Conservation (phyloP, 2,888 invertebrate genomes). For the Acleris cristana region DNA sequence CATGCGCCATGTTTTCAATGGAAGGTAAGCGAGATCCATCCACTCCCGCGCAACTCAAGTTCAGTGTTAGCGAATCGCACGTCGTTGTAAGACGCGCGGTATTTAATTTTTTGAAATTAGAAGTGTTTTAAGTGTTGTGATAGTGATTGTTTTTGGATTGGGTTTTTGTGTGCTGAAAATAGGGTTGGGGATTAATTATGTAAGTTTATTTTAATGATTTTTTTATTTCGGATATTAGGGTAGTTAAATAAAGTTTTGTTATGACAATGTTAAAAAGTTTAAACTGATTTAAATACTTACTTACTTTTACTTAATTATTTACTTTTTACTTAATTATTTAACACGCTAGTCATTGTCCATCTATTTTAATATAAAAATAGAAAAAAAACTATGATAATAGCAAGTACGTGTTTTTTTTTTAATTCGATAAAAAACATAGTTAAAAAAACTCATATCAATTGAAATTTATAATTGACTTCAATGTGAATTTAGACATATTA, state of each 20-base stretch:
- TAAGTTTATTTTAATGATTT: neutral
- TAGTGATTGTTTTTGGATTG: constrained; percentile 43
- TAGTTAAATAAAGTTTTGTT: too few species aligned
- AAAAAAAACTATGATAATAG: neutral
- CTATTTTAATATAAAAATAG: neutral
- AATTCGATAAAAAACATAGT: too few species aligned
- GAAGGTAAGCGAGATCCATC: constrained; percentile 60
- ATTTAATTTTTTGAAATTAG: constrained; percentile 47
- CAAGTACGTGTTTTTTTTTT: too few species aligned
- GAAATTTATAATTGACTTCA: too few species aligned
- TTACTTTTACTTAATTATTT: too few species aligned
- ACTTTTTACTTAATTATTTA: neutral
- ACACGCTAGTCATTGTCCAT: too few species aligned
- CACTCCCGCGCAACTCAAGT: constrained; percentile 66
- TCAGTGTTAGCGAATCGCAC: constrained; percentile 70
- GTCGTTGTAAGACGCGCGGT: constrained; percentile 52
- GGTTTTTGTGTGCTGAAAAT: constrained; percentile 20
- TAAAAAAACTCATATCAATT: too few species aligned
- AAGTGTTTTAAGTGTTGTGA: constrained; percentile 51
- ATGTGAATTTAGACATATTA: too few species aligned
- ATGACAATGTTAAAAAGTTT: neutral
- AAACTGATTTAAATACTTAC: neutral
- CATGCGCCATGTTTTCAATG: constrained; percentile 19
- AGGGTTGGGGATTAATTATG: neutral
- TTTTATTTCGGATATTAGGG: neutral